phyloP scores from a whole-genome alignment of 2,797 vertebrate genomes.

The Aldrovandia affinis region DNA sequence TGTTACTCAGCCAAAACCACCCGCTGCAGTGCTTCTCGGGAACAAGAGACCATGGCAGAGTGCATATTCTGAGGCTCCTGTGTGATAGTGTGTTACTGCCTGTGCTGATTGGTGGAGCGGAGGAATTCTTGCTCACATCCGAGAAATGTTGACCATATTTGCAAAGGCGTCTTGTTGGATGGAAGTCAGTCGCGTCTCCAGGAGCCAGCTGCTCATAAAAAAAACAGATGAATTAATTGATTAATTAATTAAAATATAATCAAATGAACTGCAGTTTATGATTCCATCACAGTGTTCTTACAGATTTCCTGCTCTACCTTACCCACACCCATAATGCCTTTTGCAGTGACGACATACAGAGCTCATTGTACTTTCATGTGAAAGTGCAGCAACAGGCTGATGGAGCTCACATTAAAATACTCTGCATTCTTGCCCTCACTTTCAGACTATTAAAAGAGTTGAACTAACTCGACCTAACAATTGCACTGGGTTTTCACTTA shows the following conservation, averaged over 20 bases:
- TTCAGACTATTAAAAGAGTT: background rate
- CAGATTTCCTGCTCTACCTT: background rate
- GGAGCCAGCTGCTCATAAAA: slow-evolving; percentile 79
- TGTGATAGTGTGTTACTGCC: background rate
- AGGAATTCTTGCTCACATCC: slow-evolving; percentile 82
- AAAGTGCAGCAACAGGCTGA: background rate
- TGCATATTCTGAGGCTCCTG: background rate
- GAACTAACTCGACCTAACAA: background rate
- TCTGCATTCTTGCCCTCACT: background rate
- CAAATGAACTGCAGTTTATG: background rate
- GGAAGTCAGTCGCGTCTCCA: slow-evolving; percentile 83
- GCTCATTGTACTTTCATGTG: background rate
- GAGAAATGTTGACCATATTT: slow-evolving; percentile 88
- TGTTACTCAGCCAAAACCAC: background rate
- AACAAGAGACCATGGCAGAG: background rate
- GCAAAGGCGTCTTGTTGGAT: slow-evolving; percentile 82
- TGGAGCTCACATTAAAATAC: slow-evolving; percentile 5
- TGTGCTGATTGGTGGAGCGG: slow-evolving; percentile 5
- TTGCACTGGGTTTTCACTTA: background rate
- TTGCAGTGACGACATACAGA: background rate
- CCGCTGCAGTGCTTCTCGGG: background rate
- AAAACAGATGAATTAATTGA: slow-evolving; percentile 10
- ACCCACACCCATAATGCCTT: background rate
- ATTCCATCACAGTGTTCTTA: background rate
- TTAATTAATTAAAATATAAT: background rate